A percentile compares a stretch with the other conserved stretches of the same genome.
Conservation (phyloP, 1,140 invertebrate genomes). For the Halictus rubicundus region DNA sequence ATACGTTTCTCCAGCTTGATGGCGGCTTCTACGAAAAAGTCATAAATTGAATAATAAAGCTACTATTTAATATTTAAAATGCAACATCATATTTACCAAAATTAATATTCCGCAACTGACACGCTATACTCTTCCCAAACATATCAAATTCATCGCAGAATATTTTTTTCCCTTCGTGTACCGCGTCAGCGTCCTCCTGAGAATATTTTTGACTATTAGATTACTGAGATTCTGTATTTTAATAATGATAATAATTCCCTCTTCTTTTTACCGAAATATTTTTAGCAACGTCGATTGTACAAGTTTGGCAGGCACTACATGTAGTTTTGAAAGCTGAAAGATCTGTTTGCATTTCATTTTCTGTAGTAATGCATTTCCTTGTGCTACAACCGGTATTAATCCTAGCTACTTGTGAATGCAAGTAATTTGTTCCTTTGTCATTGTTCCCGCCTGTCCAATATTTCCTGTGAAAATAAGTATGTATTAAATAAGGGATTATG, state of each 20-base stretch:
- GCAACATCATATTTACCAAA: conserved; percentile 41
- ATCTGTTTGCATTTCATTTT: conserved; percentile 40
- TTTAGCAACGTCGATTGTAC: background rate
- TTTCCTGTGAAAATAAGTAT: background rate
- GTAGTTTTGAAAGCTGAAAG: conserved; percentile 33
- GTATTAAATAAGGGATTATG: background rate
- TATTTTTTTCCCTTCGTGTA: conserved; percentile 15
- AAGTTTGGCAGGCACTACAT: conserved; percentile 4
- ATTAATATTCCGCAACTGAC: conserved; percentile 46
- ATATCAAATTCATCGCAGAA: conserved; percentile 49
- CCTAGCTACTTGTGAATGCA: background rate
- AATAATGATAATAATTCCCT: background rate
- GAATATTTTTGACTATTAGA: conserved; percentile 13
- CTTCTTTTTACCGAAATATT: conserved; percentile 11
- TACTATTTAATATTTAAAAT: background rate
- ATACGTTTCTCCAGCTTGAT: conserved; percentile 50
- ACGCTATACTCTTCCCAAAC: conserved; percentile 54
- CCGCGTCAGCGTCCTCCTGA: conserved; percentile 25
- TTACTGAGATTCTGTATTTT: background rate
- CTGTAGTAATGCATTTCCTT: background rate
- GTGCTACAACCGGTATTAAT: conserved; percentile 14
- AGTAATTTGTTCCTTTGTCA: background rate
- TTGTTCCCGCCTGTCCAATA: background rate
- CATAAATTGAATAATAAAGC: background rate
- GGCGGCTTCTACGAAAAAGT: conserved; percentile 40